Evolutionary conservation across 1,140 invertebrate genomes (phyloP).

Genomic region (Macrocentrus cingulum): DNA sequence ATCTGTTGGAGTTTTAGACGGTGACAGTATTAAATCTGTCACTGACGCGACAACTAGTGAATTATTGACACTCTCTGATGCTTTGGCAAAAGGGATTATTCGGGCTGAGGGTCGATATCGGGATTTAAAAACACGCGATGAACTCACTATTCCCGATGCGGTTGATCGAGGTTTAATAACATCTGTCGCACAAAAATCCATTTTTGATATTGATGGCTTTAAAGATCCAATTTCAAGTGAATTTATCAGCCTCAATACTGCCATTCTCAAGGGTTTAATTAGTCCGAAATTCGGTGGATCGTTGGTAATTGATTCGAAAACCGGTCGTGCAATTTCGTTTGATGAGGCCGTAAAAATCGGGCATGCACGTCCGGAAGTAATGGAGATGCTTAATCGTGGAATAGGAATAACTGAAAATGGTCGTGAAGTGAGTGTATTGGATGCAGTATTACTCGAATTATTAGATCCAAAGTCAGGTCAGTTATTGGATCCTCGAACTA

Average conservation of each 20-base stretch:
- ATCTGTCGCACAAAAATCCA: slow-evolving; percentile 81
- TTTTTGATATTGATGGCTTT: slow-evolving; percentile 91
- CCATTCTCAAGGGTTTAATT: slow-evolving; percentile 76
- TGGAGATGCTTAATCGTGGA: slow-evolving; percentile 79
- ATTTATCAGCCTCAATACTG: slow-evolving; percentile 84
- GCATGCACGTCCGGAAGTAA: slow-evolving; percentile 73
- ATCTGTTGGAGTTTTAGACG: slow-evolving; percentile 81
- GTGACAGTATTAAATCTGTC: slow-evolving; percentile 78
- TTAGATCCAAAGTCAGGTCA: slow-evolving; percentile 86
- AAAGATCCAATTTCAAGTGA: slow-evolving; percentile 80
- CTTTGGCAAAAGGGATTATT: slow-evolving; percentile 77
- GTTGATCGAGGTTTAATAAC: slow-evolving; percentile 85
- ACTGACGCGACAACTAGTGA: slow-evolving; percentile 77
- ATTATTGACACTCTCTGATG: slow-evolving; percentile 81
- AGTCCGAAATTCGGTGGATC: slow-evolving; percentile 72
- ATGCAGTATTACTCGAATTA: slow-evolving; percentile 80
- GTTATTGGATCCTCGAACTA: slow-evolving; percentile 75
- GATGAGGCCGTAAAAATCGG: slow-evolving; percentile 68
- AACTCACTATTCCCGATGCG: slow-evolving; percentile 76
- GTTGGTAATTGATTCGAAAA: slow-evolving; percentile 73
- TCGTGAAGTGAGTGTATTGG: slow-evolving; percentile 77
- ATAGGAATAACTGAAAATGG: slow-evolving; percentile 78
- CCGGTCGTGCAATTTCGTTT: slow-evolving; percentile 73
- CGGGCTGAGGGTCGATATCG: slow-evolving; percentile 71
- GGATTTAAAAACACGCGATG: slow-evolving; percentile 71